These are phyloP conservation scores for Liopterus haemorrhoidalis DNA, from an alignment of 2,888 invertebrate genomes.

Conservation along the genomic window DNA sequence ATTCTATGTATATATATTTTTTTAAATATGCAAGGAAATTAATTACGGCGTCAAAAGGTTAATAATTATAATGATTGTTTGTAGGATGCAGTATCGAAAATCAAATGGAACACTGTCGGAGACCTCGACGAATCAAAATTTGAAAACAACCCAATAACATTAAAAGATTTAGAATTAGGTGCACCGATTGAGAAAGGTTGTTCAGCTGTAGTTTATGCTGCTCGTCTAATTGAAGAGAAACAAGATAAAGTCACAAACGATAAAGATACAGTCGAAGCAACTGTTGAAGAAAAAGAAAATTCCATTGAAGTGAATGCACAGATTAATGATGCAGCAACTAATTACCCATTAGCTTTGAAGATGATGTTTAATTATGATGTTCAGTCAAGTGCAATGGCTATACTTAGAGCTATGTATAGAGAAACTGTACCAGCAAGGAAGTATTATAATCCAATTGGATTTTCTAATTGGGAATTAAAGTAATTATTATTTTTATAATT, in stretches of 20 bases:
- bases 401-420: slow-evolving; percentile 71
- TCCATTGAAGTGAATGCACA: slow-evolving; percentile 8
- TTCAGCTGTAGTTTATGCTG: slow-evolving; percentile 74
- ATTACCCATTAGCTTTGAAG: slow-evolving; percentile 71
- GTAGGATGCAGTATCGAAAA: slow-evolving; percentile 54
- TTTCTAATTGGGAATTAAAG: slow-evolving; percentile 54
- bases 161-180: slow-evolving; percentile 61
- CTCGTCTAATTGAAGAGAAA: slow-evolving; percentile 45
- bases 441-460: slow-evolving; percentile 44
- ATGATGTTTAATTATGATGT: slow-evolving; percentile 90
- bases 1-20: slow-evolving; percentile 1
- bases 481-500: too few relatives aligned
- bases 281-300: slow-evolving; percentile 1
- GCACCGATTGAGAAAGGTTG: slow-evolving; percentile 72
- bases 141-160: slow-evolving; percentile 46
- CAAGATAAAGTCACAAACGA: too few relatives aligned
- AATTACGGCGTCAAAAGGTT: neutral
- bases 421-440: slow-evolving; percentile 72
- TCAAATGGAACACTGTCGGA: slow-evolving; percentile 51
- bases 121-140: slow-evolving; percentile 43
- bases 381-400: slow-evolving; percentile 71
- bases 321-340: slow-evolving; percentile 30
- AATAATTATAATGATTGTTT: slow-evolving; percentile 26
- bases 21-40: neutral
- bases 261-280: slow-evolving; percentile 5